Evolutionary conservation across 2,113 vertebrate species (phyloP).

Genomic region (Ailuropoda melanoleuca): DNA sequence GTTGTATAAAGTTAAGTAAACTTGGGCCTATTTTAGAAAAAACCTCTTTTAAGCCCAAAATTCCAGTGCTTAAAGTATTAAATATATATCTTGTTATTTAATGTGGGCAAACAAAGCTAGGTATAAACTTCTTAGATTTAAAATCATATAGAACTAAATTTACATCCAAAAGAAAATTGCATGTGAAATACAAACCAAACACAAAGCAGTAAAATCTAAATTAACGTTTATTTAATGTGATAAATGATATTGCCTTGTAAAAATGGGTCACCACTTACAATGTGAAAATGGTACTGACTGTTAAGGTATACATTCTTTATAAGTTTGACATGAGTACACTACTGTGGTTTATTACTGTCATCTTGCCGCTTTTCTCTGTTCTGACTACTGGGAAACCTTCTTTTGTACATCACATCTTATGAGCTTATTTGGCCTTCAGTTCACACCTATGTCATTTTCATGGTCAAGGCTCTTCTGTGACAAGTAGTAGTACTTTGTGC

Average conservation of each 20-base stretch:
- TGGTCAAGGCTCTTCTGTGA: neutral
- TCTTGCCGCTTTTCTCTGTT: neutral
- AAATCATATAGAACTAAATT: neutral
- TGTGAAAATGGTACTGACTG: neutral
- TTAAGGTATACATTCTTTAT: neutral
- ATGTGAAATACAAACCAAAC: conserved; percentile 1
- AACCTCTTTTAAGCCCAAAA: neutral
- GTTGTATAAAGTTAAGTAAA: conserved; percentile 36
- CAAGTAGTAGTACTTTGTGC: neutral
- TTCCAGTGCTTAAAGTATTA: neutral
- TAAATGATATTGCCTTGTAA: neutral
- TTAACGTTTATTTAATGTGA: neutral
- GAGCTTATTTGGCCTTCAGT: neutral
- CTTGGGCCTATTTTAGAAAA: neutral
- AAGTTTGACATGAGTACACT: neutral
- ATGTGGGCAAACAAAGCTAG: neutral
- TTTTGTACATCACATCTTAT: neutral
- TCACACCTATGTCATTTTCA: neutral
- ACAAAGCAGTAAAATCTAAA: conserved; percentile 17
- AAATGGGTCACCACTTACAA: neutral
- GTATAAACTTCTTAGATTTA: conserved; percentile 18
- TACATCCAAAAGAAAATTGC: neutral
- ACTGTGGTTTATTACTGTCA: neutral
- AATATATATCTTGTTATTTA: conserved; percentile 2
- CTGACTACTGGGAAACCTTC: neutral